A percentile compares a stretch with the other conserved stretches of the same genome.
Evolutionary conservation across 2,113 vertebrate species (phyloP).

Genomic region (Arothron firmamentum): DNA sequence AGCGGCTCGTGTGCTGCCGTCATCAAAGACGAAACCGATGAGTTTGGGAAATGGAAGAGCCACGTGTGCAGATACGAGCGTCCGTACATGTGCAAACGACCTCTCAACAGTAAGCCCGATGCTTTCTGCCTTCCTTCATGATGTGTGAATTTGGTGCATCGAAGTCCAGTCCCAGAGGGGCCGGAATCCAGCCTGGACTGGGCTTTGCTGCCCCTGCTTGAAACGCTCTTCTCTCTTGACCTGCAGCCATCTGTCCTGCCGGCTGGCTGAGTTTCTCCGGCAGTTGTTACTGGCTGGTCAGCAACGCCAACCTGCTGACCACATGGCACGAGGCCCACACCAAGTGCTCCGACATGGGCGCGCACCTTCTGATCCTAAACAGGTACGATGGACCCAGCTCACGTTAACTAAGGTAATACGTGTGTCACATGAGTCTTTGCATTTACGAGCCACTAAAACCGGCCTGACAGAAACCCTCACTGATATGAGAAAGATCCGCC

Average conservation of each 20-base stretch:
- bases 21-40: slow-evolving; percentile 51
- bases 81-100: slow-evolving; percentile 75
- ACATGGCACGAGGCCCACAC: slow-evolving; percentile 72
- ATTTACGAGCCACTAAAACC: too few relatives aligned
- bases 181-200: not conserved
- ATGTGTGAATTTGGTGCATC: not conserved
- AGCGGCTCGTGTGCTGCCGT: slow-evolving; percentile 60
- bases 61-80: slow-evolving; percentile 69
- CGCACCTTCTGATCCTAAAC: slow-evolving; percentile 71
- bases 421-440: too few relatives aligned
- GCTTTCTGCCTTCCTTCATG: not conserved
- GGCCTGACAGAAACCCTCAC: too few relatives aligned
- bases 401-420: too few relatives aligned
- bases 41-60: slow-evolving; percentile 69
- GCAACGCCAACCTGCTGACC: slow-evolving; percentile 70
- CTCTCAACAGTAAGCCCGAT: slow-evolving; percentile 68
- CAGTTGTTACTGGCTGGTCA: slow-evolving; percentile 76
- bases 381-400: slow-evolving; percentile 42
- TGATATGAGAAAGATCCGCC: too few relatives aligned
- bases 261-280: slow-evolving; percentile 75
- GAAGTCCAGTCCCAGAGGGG: too few relatives aligned
- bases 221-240: not conserved
- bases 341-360: slow-evolving; percentile 49
- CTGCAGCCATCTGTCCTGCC: slow-evolving; percentile 68
- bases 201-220: not conserved